A percentile compares a stretch with the other conserved stretches of the same genome.
phyloP scores from a whole-genome alignment of 2,888 invertebrate genomes.

The Dryomyza anilis region DNA sequence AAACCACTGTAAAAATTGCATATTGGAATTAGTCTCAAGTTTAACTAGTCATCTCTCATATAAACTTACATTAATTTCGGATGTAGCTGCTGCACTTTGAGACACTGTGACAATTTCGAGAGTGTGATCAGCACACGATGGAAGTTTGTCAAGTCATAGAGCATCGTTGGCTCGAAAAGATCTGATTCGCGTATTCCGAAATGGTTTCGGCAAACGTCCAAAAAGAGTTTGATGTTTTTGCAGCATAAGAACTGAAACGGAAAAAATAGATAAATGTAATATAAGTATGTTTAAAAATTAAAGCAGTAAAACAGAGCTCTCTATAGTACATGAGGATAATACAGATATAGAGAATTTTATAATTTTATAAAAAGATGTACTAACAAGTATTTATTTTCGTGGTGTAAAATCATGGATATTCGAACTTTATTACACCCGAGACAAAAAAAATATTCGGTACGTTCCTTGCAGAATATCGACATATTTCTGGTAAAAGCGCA shows the following conservation, averaged over 20 bases:
- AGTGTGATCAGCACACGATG: conserved; percentile 90
- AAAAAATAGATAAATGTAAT: conserved; percentile 13
- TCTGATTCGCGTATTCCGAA: conserved; percentile 86
- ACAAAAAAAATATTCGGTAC: no score
- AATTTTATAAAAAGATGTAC: no score
- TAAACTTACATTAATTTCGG: conserved; percentile 77
- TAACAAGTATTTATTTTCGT: no score
- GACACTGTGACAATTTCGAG: conserved; percentile 83
- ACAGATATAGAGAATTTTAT: no score
- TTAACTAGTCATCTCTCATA: background rate
- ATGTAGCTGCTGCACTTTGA: conserved; percentile 65
- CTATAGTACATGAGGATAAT: no score
- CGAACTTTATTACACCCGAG: no score
- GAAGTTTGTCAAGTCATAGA: conserved; percentile 95
- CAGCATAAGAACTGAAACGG: conserved; percentile 87
- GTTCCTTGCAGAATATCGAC: no score
- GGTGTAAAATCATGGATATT: no score
- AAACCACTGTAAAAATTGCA: conserved; percentile 71
- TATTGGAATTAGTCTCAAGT: background rate
- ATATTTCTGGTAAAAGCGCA: no score
- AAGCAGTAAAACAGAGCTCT: no score
- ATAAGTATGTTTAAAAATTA: no score
- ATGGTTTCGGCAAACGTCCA: conserved; percentile 81
- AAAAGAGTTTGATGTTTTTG: conserved; percentile 92
- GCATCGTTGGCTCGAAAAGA: conserved; percentile 92